These are phyloP conservation scores for Hexactinellida sp. DNA, from an alignment of 37 sponge, comb jelly and placozoan genomes.

Conservation along the genomic window DNA sequence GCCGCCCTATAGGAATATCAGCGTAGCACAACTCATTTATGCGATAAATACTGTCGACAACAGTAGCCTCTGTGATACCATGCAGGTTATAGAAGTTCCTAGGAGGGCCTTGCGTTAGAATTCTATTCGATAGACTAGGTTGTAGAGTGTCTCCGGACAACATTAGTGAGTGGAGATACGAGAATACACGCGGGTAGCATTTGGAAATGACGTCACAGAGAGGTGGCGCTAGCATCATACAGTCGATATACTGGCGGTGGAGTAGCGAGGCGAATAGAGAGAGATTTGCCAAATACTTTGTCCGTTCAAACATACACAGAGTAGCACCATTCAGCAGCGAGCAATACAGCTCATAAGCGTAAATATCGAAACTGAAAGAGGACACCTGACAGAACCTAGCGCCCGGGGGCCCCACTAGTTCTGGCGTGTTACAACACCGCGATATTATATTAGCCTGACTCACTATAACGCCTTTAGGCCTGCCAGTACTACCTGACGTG, in stretches of 20 bases:
- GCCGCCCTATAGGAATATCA: background rate
- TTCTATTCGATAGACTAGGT: background rate
- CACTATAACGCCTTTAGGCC: background rate
- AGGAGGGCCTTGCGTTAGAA: background rate
- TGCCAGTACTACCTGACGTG: background rate
- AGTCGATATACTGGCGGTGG: background rate
- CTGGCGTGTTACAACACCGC: background rate
- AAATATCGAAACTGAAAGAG: background rate
- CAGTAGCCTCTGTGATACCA: background rate
- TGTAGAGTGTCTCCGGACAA: background rate
- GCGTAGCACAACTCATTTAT: background rate
- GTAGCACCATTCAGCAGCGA: background rate
- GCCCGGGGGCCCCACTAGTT: background rate
- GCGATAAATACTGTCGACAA: background rate
- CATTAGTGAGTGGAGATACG: background rate
- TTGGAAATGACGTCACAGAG: background rate
- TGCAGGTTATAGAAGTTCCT: slow-evolving; percentile 2
- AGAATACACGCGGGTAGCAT: background rate
- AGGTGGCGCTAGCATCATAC: slow-evolving; percentile 3
- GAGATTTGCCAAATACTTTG: background rate
- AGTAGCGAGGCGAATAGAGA: background rate
- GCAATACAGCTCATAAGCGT: slow-evolving; percentile 1
- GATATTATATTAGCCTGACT: background rate
- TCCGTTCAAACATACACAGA: background rate
- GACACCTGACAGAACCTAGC: background rate